A percentile compares a stretch with the other conserved stretches of the same genome.
Conservation (phyloP, 2,113 vertebrate genomes). For the Dolichotis patagonum region DNA sequence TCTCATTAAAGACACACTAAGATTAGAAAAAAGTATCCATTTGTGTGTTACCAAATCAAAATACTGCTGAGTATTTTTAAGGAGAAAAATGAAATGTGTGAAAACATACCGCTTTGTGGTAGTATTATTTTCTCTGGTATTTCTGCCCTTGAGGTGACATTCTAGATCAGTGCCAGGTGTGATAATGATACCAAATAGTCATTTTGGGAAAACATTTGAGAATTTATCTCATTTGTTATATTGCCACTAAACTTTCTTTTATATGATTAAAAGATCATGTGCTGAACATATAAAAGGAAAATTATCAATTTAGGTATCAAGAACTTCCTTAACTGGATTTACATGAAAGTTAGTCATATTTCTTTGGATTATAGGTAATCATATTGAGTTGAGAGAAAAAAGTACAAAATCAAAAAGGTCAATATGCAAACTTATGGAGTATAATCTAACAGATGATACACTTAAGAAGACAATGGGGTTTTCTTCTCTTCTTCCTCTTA, state of each 20-base stretch:
- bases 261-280: background rate
- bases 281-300: background rate
- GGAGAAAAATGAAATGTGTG: background rate
- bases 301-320: background rate
- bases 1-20: background rate
- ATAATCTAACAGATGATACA: background rate
- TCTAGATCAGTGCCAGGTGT: background rate
- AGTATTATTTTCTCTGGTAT: background rate
- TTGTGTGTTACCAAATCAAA: background rate
- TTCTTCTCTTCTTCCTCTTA: constrained; percentile 24
- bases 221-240: background rate
- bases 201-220: background rate
- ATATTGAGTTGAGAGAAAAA: background rate
- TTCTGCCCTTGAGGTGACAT: background rate
- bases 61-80: background rate
- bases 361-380: background rate
- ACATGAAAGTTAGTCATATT: background rate
- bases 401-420: background rate
- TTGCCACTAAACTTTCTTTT: background rate
- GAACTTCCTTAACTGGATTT: background rate
- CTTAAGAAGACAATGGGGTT: background rate
- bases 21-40: background rate
- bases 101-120: background rate
- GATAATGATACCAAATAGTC: background rate
- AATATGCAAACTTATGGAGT: background rate